These are phyloP conservation scores for Hypena proboscidalis DNA, from an alignment of 2,888 invertebrate genomes.

Conservation along the genomic window DNA sequence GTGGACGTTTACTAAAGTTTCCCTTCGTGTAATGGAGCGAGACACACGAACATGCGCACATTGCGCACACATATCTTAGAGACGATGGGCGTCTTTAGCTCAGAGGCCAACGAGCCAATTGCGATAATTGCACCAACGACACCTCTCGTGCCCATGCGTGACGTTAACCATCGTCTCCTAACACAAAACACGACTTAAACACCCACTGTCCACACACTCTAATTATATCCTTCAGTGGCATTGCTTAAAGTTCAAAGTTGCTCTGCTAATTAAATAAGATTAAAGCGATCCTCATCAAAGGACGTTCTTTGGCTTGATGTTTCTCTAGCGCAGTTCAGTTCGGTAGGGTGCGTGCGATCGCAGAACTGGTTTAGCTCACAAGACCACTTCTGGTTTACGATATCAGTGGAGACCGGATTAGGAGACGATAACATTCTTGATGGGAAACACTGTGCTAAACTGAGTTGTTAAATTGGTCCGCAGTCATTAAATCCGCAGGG, in stretches of 20 bases:
- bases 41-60: conserved; percentile 37
- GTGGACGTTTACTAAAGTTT: conserved; percentile 29
- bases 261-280: conserved; percentile 40
- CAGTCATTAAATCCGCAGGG: conserved; percentile 67
- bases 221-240: conserved; percentile 51
- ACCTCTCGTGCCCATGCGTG: conserved; percentile 80
- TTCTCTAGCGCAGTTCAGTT: conserved; percentile 64
- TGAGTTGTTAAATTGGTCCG: conserved; percentile 71
- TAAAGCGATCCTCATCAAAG: conserved; percentile 52
- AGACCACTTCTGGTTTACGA: conserved; percentile 81
- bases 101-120: conserved; percentile 81
- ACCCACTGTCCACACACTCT: conserved; percentile 40
- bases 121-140: conserved; percentile 82
- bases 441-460: conserved; percentile 75
- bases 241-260: conserved; percentile 57
- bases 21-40: conserved; percentile 25
- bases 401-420: conserved; percentile 80
- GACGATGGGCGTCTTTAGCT: conserved; percentile 78
- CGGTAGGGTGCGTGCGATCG: conserved; percentile 72
- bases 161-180: conserved; percentile 63
- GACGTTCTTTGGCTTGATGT: conserved; percentile 59
- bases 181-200: conserved; percentile 60
- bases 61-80: conserved; percentile 52
- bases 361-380: conserved; percentile 77
- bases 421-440: conserved; percentile 78